Percentiles rank a stretch among this genome's conserved stretches.
Evolutionary conservation across 2,797 vertebrate species (phyloP).

Genomic region (Platalea minor): DNA sequence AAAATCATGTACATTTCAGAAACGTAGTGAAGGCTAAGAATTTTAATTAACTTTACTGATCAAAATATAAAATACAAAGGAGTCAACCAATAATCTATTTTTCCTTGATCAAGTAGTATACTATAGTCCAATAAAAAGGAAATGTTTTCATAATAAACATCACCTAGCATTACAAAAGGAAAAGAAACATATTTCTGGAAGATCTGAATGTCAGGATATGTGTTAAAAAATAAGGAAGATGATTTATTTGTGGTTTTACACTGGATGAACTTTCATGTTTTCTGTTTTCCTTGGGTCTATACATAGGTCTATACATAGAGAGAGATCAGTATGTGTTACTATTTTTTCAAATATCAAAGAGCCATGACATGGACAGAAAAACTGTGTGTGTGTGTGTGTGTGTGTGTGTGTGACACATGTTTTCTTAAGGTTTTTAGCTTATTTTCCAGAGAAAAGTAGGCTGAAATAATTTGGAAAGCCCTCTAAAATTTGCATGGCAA

Average conservation of each 20-base stretch:
- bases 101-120: background rate
- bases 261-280: background rate
- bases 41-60: background rate
- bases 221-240: background rate
- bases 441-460: background rate
- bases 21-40: background rate
- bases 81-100: background rate
- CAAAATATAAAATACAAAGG: background rate
- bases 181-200: background rate
- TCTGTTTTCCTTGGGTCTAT: background rate
- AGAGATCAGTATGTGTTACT: background rate
- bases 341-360: background rate
- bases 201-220: background rate
- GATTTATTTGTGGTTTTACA: background rate
- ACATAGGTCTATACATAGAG: background rate
- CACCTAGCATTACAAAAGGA: background rate
- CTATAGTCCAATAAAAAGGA: background rate
- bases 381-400: no score
- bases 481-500: background rate
- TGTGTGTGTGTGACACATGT: background rate
- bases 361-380: background rate
- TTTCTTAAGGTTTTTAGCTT: background rate
- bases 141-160: background rate
- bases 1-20: background rate
- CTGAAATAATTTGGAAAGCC: background rate